Evolutionary conservation across 2,797 vertebrate genomes (phyloP).

Genomic region (Premnoplex brunnescens): DNA sequence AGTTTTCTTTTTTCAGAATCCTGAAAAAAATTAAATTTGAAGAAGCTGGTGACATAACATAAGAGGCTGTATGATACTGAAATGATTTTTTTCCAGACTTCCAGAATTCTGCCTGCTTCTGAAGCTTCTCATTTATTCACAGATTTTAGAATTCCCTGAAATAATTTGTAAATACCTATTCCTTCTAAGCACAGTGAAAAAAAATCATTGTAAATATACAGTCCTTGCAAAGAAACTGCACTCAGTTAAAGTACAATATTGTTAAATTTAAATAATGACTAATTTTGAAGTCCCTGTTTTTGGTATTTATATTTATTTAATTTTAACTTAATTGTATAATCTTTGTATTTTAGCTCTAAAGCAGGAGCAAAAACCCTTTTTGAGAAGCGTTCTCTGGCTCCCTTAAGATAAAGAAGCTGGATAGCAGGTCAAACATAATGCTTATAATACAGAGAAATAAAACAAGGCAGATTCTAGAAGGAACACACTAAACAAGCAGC

Average conservation of each 20-base stretch:
- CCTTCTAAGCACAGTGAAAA: neutral
- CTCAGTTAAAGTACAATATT: neutral
- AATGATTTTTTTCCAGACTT: neutral
- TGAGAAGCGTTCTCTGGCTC: neutral
- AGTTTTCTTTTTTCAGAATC: conserved; percentile 30
- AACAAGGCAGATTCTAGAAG: neutral
- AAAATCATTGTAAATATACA: neutral
- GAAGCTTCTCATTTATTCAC: neutral
- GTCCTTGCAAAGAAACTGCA: neutral
- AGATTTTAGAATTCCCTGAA: neutral
- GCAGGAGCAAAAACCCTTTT: neutral
- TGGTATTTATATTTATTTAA: neutral
- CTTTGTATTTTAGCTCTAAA: neutral
- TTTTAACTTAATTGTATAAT: neutral
- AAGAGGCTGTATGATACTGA: neutral
- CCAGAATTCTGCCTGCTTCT: neutral
- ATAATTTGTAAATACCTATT: neutral
- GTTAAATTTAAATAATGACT: neutral
- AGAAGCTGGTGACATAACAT: neutral
- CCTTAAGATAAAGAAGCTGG: neutral
- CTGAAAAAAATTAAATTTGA: neutral
- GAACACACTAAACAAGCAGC: neutral
- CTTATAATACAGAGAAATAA: neutral
- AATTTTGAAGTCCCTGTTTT: neutral
- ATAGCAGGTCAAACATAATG: neutral